Percentiles rank a stretch among this genome's conserved stretches.
Conservation (phyloP, 2,113 vertebrate species). For the Chelonoidis abingdonii region DNA sequence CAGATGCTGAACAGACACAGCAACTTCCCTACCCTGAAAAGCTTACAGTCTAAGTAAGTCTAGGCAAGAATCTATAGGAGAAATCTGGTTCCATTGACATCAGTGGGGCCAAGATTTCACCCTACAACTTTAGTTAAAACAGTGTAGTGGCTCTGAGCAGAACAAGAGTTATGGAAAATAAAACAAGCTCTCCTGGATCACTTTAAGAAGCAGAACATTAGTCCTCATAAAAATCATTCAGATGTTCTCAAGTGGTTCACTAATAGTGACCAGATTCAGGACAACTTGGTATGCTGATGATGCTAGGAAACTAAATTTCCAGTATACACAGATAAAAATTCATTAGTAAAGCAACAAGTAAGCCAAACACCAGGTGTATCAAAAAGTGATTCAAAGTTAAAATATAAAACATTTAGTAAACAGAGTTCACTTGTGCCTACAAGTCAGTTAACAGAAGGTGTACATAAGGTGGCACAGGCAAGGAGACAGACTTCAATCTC, state of each 20-base stretch:
- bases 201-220: neutral
- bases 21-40: neutral
- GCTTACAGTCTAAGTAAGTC: neutral
- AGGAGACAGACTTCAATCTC: neutral
- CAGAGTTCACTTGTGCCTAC: neutral
- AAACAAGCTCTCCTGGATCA: neutral
- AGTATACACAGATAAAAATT: neutral
- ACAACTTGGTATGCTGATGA: neutral
- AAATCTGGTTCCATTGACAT: neutral
- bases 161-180: neutral
- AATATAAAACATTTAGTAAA: neutral
- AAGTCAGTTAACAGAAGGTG: neutral
- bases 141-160: neutral
- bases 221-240: fast-evolving
- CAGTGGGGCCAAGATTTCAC: neutral
- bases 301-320: neutral
- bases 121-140: neutral
- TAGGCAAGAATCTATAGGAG: neutral
- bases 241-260: neutral
- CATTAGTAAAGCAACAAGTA: neutral
- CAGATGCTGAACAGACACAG: neutral
- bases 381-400: neutral
- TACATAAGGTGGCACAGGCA: neutral
- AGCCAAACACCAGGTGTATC: neutral
- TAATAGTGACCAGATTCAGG: neutral